Conservation (phyloP, 2,797 vertebrate genomes). For the Schizopygopsis pylzovi region DNA sequence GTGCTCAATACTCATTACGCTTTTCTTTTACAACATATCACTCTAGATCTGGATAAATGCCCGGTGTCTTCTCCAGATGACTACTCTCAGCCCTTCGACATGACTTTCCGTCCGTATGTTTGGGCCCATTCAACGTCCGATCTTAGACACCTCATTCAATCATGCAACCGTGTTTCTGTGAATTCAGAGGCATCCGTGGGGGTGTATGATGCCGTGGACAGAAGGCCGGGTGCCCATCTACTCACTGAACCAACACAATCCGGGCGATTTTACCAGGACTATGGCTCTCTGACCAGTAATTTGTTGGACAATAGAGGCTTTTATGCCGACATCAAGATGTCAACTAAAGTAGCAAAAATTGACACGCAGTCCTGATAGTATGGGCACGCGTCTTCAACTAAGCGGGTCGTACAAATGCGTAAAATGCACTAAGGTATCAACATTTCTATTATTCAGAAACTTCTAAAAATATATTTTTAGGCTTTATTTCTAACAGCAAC, state of each 20-base stretch:
- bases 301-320: slow-evolving; percentile 69
- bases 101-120: slow-evolving; percentile 87
- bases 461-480: not conserved
- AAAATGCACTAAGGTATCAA: slow-evolving; percentile 93
- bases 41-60: slow-evolving; percentile 86
- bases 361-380: slow-evolving; percentile 84
- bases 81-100: slow-evolving; percentile 81
- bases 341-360: slow-evolving; percentile 71
- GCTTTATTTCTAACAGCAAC: not conserved
- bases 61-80: slow-evolving; percentile 87
- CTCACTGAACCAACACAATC: slow-evolving; percentile 64
- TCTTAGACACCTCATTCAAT: slow-evolving; percentile 83
- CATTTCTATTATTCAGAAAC: not conserved
- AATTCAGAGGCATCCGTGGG: slow-evolving; percentile 20
- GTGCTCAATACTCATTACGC: not conserved
- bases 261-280: slow-evolving; percentile 69
- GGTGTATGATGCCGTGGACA: slow-evolving; percentile 70
- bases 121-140: slow-evolving; percentile 86
- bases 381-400: slow-evolving; percentile 86
- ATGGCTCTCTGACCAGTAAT: slow-evolving; percentile 64
- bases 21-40: slow-evolving; percentile 28
- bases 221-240: slow-evolving; percentile 70
- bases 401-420: slow-evolving; percentile 91
- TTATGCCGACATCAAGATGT: slow-evolving; percentile 73
- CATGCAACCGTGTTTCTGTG: slow-evolving; percentile 62